Conservation (phyloP, 2,797 vertebrate species). For the Hydrolagus colliei region DNA sequence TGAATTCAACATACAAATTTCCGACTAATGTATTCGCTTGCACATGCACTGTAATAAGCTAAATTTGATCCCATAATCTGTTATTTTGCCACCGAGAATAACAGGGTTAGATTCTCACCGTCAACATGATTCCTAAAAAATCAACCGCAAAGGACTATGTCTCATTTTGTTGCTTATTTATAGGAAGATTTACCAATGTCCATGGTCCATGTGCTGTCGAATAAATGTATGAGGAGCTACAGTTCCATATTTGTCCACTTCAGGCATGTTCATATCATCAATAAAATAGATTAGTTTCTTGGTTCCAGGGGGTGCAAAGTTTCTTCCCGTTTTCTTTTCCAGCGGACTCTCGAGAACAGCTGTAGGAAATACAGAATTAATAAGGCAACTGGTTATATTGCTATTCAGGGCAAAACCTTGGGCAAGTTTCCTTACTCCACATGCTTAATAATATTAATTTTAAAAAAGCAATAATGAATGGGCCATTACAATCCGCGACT, state of each 20-base stretch:
- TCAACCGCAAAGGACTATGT: too few species aligned
- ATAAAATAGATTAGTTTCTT: constrained; percentile 59
- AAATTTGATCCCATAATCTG: background rate
- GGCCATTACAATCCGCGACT: too few species aligned
- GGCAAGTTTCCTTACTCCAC: too few species aligned
- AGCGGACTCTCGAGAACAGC: constrained; percentile 57
- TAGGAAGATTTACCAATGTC: constrained; percentile 56
- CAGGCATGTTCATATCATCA: constrained; percentile 63
- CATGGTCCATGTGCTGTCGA: constrained; percentile 68
- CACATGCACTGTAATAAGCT: background rate
- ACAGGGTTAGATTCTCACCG: too few species aligned
- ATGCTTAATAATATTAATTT: too few species aligned
- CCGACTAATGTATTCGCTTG: background rate
- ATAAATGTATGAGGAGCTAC: constrained; percentile 66
- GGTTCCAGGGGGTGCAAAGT: constrained; percentile 51
- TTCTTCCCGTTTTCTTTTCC: constrained; percentile 59
- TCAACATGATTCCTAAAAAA: too few species aligned
- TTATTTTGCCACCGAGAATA: too few species aligned
- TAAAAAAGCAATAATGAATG: too few species aligned
- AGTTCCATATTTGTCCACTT: constrained; percentile 65
- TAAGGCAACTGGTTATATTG: background rate
- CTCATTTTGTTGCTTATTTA: too few species aligned
- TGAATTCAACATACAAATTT: background rate
- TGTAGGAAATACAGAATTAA: constrained; percentile 24
- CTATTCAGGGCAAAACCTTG: too few species aligned